Evolutionary conservation across 2,113 vertebrate species (phyloP).

Genomic region (Ramphastos sulfuratus): DNA sequence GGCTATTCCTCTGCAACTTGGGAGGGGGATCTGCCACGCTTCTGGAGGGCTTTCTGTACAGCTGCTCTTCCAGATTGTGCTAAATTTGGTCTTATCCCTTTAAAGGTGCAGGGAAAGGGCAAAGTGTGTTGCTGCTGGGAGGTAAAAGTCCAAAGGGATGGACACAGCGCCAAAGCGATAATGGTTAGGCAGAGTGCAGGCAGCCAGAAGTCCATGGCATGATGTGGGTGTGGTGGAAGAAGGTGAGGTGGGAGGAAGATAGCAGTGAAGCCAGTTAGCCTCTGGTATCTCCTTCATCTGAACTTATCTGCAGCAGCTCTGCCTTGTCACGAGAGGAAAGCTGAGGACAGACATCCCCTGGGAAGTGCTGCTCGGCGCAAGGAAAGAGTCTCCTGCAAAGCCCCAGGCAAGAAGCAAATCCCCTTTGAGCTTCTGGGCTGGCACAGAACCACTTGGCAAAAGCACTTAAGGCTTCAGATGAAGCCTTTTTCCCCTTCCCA

Average conservation of each 20-base stretch:
- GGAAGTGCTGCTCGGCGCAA: accelerated
- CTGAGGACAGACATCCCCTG: not conserved
- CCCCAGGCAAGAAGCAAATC: not conserved
- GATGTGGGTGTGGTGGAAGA: not conserved
- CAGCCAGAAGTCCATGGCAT: not conserved
- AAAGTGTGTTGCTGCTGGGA: not conserved
- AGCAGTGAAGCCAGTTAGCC: not conserved
- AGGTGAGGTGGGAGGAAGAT: not conserved
- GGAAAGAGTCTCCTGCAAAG: not conserved
- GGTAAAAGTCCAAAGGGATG: constrained; percentile 52
- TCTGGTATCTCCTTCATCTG: accelerated
- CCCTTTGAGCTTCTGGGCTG: not conserved
- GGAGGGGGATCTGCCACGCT: not conserved
- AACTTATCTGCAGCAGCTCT: not conserved
- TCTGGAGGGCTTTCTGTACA: not conserved
- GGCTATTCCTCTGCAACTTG: accelerated
- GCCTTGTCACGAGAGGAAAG: not conserved
- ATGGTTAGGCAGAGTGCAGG: not conserved
- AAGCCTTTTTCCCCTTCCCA: not conserved
- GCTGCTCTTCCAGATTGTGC: not conserved
- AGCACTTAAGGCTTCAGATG: not conserved
- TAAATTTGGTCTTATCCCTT: not conserved
- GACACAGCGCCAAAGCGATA: not conserved
- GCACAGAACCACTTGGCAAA: not conserved
- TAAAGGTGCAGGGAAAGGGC: not conserved